Conservation (phyloP, 2,888 invertebrate genomes). For the Apantesis nais region DNA sequence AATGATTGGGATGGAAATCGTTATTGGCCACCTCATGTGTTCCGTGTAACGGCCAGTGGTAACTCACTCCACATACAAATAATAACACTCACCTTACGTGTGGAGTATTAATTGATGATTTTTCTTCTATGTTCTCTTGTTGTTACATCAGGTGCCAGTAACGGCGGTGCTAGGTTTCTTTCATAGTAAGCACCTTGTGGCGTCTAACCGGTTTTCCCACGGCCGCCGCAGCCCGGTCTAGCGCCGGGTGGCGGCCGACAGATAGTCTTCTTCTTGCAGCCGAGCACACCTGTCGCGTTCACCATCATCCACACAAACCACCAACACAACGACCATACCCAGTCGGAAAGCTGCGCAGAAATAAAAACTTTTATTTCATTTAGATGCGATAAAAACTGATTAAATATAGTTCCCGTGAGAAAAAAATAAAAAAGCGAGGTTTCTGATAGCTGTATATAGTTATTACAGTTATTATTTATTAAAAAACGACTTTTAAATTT, state of each 20-base stretch:
- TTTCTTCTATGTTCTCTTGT: not conserved
- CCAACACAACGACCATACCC: constrained; percentile 50
- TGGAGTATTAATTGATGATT: not conserved
- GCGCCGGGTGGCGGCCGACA: constrained; percentile 76
- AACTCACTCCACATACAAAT: not conserved
- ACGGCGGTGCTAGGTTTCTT: not conserved
- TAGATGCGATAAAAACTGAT: not conserved
- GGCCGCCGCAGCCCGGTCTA: constrained; percentile 63
- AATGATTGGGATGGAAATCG: not conserved
- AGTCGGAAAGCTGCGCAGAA: constrained; percentile 32
- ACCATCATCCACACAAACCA: constrained; percentile 49
- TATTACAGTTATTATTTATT: too few species aligned
- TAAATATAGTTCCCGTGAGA: not conserved
- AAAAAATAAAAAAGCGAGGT: too few species aligned
- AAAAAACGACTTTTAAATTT: too few species aligned
- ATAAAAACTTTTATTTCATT: not conserved
- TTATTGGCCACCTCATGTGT: too few species aligned
- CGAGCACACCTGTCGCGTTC: constrained; percentile 48
- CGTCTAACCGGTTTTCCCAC: not conserved
- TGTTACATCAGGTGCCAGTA: not conserved
- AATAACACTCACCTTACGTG: not conserved
- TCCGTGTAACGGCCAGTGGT: too few species aligned
- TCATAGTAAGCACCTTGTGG: not conserved
- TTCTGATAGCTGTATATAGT: too few species aligned
- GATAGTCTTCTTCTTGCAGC: constrained; percentile 69